These are phyloP conservation scores for Acanthaster planci DNA, from an alignment of 35 echinoderm and acorn worm genomes.

Conservation along the genomic window DNA sequence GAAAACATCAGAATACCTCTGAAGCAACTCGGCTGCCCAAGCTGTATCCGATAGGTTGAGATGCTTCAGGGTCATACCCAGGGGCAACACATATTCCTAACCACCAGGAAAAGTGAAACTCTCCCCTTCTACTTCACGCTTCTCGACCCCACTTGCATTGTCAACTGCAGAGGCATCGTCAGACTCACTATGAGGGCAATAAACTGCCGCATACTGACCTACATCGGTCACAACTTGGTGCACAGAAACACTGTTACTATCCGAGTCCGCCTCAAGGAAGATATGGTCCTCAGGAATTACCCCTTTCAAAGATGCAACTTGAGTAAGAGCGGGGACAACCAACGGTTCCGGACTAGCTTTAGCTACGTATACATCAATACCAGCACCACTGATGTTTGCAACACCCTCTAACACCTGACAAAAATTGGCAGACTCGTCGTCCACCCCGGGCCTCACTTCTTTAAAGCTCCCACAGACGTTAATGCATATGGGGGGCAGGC, in stretches of 20 bases:
- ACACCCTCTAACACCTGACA: neutral
- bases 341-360: neutral
- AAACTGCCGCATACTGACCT: neutral
- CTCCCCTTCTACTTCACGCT: too few species aligned
- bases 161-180: too few species aligned
- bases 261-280: slow-evolving; percentile 3
- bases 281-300: slow-evolving; percentile 14
- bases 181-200: neutral
- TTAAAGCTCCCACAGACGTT: slow-evolving; percentile 1
- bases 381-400: too few species aligned
- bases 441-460: slow-evolving; percentile 4
- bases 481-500: neutral
- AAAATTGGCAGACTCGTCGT: neutral
- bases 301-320: neutral
- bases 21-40: slow-evolving; percentile 9
- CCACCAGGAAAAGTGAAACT: too few species aligned
- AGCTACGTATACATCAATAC: too few species aligned
- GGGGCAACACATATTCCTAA: too few species aligned
- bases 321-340: neutral
- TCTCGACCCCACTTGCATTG: neutral
- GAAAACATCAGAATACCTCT: slow-evolving; percentile 26
- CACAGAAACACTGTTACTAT: neutral
- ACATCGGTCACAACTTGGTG: neutral
- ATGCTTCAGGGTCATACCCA: too few species aligned
- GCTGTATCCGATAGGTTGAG: neutral